These are phyloP conservation scores for Sciurus vulgaris DNA, from an alignment of 2,797 vertebrate species.

Conservation along the genomic window DNA sequence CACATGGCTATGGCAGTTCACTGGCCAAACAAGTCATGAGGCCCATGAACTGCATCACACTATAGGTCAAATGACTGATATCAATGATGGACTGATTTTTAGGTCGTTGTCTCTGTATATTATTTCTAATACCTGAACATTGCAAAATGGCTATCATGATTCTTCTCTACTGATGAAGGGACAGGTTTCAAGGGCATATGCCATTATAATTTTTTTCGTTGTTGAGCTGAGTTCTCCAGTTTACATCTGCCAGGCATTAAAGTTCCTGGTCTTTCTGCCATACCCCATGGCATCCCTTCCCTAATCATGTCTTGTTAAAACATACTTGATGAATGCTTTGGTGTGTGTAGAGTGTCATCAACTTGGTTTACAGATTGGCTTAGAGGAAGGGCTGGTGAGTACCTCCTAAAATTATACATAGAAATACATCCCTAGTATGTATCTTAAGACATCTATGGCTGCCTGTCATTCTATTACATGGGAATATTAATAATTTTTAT, in stretches of 20 bases:
- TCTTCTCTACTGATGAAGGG: not conserved
- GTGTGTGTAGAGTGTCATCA: not conserved
- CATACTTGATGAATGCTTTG: not conserved
- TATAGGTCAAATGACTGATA: not conserved
- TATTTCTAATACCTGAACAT: conserved; percentile 19
- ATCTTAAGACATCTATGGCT: not conserved
- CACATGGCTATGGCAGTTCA: not conserved
- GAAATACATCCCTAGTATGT: not conserved
- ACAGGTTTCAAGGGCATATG: not conserved
- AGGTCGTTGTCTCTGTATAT: not conserved
- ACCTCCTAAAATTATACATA: conserved; percentile 7
- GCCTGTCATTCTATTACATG: not conserved
- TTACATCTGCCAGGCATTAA: conserved; percentile 30
- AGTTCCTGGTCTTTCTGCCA: conserved; percentile 32
- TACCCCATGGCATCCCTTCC: not conserved
- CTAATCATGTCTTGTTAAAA: conserved; percentile 17
- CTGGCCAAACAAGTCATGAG: not conserved
- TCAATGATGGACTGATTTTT: not conserved
- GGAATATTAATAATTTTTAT: conserved; percentile 13
- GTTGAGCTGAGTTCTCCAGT: not conserved
- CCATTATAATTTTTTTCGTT: not conserved
- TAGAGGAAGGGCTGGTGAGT: conserved; percentile 27
- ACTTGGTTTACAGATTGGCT: conserved; percentile 21
- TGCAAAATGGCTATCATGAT: conserved; percentile 3
- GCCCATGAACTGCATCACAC: not conserved